Evolutionary conservation across 2,797 vertebrate genomes (phyloP).

Genomic region (Microtus agrestis): DNA sequence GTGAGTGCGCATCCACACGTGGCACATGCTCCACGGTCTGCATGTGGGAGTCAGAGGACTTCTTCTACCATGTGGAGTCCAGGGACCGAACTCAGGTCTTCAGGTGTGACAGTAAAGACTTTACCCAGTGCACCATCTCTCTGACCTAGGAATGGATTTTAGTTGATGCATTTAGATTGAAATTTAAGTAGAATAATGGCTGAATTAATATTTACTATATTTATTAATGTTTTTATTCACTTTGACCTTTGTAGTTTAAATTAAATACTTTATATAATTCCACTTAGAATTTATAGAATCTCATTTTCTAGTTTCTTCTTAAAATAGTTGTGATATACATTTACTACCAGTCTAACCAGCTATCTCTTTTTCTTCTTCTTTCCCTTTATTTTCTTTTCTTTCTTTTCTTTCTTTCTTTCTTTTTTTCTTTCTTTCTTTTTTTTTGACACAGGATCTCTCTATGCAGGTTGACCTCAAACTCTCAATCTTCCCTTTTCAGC

Average conservation of each 20-base stretch:
- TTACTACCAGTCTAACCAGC: not conserved
- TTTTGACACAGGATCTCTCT: not conserved
- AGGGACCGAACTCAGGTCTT: not conserved
- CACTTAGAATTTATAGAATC: not conserved
- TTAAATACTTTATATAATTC: not conserved
- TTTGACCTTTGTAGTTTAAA: not conserved
- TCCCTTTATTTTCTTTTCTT: not conserved
- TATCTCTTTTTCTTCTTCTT: not conserved
- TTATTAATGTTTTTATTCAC: not conserved
- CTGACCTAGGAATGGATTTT: not conserved
- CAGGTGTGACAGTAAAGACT: too few relatives aligned
- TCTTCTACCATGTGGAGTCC: not conserved
- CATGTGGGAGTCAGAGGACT: not conserved
- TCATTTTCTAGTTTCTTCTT: not conserved
- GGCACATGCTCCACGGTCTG: too few relatives aligned
- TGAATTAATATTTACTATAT: not conserved
- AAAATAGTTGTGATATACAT: not conserved
- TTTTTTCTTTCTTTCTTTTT: accelerated
- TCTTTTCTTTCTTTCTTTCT: accelerated
- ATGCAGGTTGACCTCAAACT: not conserved
- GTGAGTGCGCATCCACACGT: too few relatives aligned
- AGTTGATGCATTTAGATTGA: not conserved
- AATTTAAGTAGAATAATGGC: not conserved
- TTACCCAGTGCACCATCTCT: not conserved
- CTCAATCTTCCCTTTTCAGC: not conserved